Evolutionary conservation across 2,888 invertebrate species (phyloP).

Genomic region (Megastigmus dorsalis): DNA sequence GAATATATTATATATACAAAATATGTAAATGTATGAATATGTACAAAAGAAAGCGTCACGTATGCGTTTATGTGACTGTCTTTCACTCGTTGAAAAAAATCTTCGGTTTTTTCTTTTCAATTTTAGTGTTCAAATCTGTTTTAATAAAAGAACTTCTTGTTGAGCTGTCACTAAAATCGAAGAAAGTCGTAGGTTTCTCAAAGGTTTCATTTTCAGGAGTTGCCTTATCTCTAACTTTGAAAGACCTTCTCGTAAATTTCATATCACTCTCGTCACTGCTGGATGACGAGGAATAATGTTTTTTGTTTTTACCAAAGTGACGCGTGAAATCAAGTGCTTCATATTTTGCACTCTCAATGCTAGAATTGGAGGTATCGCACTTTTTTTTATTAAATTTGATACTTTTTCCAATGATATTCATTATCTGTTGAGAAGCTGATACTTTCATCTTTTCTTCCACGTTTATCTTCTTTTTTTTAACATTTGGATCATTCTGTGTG

Average conservation of each 20-base stretch:
- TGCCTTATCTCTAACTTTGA: conserved; percentile 1
- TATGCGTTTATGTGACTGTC: no score
- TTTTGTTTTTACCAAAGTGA: neutral
- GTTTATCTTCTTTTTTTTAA: neutral
- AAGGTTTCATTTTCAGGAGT: neutral
- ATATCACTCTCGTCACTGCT: conserved; percentile 24
- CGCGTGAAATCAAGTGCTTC: neutral
- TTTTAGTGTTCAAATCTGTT: neutral
- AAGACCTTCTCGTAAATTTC: neutral
- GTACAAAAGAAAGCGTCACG: no score
- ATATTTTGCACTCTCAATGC: neutral
- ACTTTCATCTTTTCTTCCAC: neutral
- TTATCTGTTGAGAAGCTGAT: conserved; percentile 2
- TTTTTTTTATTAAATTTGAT: neutral
- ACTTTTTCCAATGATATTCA: conserved; percentile 9
- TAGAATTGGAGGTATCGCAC: neutral
- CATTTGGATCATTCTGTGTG: neutral
- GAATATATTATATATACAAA: conserved; percentile 23
- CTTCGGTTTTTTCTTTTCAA: neutral
- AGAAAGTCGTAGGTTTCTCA: neutral
- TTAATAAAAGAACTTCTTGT: neutral
- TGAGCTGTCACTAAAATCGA: neutral
- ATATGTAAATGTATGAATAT: no score
- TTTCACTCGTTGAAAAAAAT: no score
- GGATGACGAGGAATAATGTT: neutral